Evolutionary conservation across 2,113 vertebrate genomes (phyloP).

Genomic region (Glaucomys volans): DNA sequence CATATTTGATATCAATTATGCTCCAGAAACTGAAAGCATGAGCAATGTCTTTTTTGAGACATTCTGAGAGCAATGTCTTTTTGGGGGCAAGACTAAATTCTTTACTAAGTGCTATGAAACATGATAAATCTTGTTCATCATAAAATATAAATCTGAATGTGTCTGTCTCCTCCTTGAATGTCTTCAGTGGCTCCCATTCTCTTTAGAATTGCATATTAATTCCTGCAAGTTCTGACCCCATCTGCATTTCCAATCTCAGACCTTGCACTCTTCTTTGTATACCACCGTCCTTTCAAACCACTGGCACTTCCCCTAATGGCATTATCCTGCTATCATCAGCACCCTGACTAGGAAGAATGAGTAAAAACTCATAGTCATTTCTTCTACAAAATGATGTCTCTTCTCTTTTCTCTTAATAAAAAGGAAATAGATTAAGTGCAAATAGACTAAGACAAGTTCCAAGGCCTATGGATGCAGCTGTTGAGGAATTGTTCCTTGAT

Average conservation of each 20-base stretch:
- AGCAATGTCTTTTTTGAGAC: not conserved
- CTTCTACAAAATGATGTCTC: not conserved
- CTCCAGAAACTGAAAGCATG: not conserved
- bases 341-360: not conserved
- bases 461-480: not conserved
- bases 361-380: not conserved
- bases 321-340: not conserved
- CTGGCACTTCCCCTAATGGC: not conserved
- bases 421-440: not conserved
- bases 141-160: not conserved
- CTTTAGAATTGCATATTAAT: not conserved
- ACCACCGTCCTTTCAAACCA: not conserved
- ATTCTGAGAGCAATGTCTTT: not conserved
- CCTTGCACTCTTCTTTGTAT: not conserved
- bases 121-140: not conserved
- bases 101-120: not conserved
- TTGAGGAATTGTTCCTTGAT: not conserved
- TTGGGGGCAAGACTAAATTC: not conserved
- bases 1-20: not conserved
- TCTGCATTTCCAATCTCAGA: not conserved
- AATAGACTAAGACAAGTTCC: not conserved
- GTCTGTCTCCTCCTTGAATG: not conserved
- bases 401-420: not conserved
- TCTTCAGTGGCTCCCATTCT: not conserved
- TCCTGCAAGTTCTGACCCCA: not conserved